Evolutionary conservation across 1,140 invertebrate species (phyloP).

Genomic region (Apis mellifera): Amel_HAv3.1 CM009931.2:263001-263500

Average conservation of each 20-base stretch:
- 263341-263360: conserved; percentile 3
- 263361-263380: conserved; percentile 18
- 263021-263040: conserved; percentile 3
- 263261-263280: conserved; percentile 40
- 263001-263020: neutral
- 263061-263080: conserved; percentile 70
- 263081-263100: conserved; percentile 74
- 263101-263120: conserved; percentile 64
- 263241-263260: neutral
- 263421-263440: too few species aligned
- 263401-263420: neutral
- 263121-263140: conserved; percentile 72
- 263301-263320: neutral
- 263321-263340: conserved; percentile 5
- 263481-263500: neutral
- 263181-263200: neutral
- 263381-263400: neutral
- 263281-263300: conserved; percentile 19
- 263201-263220: neutral
- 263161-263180: conserved; percentile 22
- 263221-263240: neutral
- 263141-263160: conserved; percentile 65
- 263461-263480: neutral
- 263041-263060: conserved; percentile 57
- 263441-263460: too few species aligned